These are phyloP conservation scores for Eurois occulta DNA, from an alignment of 2,888 invertebrate genomes.

Conservation along the genomic window DNA sequence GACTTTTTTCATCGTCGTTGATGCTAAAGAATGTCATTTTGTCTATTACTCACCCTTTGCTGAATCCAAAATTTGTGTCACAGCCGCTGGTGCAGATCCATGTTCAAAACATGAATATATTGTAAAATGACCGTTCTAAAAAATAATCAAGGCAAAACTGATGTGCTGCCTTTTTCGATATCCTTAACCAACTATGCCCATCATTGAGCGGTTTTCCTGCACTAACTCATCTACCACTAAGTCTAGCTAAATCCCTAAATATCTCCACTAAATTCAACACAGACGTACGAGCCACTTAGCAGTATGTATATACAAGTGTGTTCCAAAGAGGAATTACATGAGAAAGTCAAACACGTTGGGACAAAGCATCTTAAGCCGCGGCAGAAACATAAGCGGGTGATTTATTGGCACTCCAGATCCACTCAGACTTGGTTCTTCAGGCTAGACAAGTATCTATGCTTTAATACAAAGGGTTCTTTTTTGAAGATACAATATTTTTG, in stretches of 20 bases:
- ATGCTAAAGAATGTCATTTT: background rate
- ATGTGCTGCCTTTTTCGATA: background rate
- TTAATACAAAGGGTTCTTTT: background rate
- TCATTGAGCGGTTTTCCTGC: background rate
- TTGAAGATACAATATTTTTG: background rate
- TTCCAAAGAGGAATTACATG: slow-evolving; percentile 56
- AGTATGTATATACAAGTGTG: slow-evolving; percentile 36
- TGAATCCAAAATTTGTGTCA: background rate
- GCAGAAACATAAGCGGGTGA: slow-evolving; percentile 1
- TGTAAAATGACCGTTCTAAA: background rate
- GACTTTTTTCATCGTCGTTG: background rate
- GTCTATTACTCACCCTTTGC: background rate
- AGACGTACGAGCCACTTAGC: slow-evolving; percentile 31
- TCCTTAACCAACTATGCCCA: background rate
- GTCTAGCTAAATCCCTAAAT: slow-evolving; percentile 4
- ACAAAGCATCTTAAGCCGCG: slow-evolving; percentile 35
- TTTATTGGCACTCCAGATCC: slow-evolving; percentile 22
- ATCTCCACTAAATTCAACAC: slow-evolving; percentile 7
- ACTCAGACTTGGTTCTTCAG: background rate
- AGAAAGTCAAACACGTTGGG: slow-evolving; percentile 57
- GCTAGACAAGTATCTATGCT: slow-evolving; percentile 1
- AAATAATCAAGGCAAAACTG: background rate
- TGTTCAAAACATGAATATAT: background rate
- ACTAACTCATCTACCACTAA: background rate
- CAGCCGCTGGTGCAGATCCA: background rate